These are phyloP conservation scores for Heliornis fulica DNA, from an alignment of 2,113 vertebrate genomes.

Conservation along the genomic window DNA sequence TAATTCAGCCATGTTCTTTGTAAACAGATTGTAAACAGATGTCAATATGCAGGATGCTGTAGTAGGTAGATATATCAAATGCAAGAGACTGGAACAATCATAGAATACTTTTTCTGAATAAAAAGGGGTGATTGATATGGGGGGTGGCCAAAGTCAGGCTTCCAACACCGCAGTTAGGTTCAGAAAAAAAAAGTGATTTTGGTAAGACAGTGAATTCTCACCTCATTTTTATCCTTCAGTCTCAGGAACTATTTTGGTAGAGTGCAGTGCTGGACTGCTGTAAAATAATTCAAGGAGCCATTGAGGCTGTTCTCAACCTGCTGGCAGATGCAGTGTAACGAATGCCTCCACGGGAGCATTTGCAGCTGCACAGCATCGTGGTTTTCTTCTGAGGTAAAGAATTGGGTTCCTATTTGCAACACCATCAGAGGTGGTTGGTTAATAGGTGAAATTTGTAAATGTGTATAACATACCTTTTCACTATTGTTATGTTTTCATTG, in stretches of 20 bases:
- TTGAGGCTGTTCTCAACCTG: background rate
- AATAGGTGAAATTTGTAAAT: background rate
- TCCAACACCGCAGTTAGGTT: background rate
- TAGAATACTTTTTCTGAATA: background rate
- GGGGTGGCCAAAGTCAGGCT: background rate
- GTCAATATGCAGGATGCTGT: background rate
- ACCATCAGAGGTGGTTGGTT: background rate
- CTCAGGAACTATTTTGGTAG: background rate
- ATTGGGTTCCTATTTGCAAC: background rate
- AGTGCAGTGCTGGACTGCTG: background rate
- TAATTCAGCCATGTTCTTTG: background rate
- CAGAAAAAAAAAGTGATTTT: background rate
- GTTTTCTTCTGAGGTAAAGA: background rate
- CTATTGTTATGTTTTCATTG: background rate
- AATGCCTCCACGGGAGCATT: background rate
- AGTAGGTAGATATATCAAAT: background rate
- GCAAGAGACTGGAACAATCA: background rate
- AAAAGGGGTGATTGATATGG: background rate
- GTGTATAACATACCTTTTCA: background rate
- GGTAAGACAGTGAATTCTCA: background rate
- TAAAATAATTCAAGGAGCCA: background rate
- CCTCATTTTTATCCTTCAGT: background rate
- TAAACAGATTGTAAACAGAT: background rate
- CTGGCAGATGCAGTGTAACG: no score
- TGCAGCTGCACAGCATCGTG: background rate